A percentile compares a stretch with the other conserved stretches of the same genome.
These are phyloP conservation scores for Galerucella calmariensis DNA, from an alignment of 2,888 invertebrate genomes.

Conservation along the genomic window DNA sequence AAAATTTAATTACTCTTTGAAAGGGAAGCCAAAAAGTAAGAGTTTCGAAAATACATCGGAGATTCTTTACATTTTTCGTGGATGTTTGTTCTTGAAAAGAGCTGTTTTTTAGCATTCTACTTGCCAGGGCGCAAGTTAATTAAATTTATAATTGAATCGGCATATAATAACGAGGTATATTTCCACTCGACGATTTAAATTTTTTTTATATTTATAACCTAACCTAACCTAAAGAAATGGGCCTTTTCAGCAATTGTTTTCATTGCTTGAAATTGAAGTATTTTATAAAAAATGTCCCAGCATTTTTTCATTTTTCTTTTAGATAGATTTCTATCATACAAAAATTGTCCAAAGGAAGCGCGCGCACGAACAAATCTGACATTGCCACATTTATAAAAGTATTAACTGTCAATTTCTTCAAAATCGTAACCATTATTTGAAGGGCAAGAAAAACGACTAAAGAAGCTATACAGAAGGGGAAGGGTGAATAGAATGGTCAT, in stretches of 20 bases:
- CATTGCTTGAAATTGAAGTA: neutral
- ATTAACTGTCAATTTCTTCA: too few relatives aligned
- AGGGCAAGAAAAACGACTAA: too few relatives aligned
- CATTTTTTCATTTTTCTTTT: too few relatives aligned
- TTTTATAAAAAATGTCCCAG: neutral
- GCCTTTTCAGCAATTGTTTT: too few relatives aligned
- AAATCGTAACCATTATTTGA: too few relatives aligned
- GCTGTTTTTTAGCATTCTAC: neutral
- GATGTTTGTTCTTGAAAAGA: slow-evolving; percentile 2
- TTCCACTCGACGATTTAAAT: neutral
- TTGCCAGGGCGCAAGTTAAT: neutral
- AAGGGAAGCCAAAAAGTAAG: neutral
- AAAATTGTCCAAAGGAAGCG: too few relatives aligned
- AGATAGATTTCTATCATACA: too few relatives aligned
- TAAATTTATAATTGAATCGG: neutral
- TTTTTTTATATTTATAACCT: too few relatives aligned
- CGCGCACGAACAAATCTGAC: too few relatives aligned
- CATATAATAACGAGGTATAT: neutral
- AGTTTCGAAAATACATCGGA: neutral
- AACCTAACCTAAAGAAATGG: neutral
- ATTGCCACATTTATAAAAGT: too few relatives aligned
- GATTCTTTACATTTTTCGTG: neutral
- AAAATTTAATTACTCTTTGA: neutral
- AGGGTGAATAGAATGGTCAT: too few relatives aligned
- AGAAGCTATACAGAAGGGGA: too few relatives aligned